phyloP scores from a whole-genome alignment of 2,797 vertebrate species.

The Anguilla anguilla region DNA sequence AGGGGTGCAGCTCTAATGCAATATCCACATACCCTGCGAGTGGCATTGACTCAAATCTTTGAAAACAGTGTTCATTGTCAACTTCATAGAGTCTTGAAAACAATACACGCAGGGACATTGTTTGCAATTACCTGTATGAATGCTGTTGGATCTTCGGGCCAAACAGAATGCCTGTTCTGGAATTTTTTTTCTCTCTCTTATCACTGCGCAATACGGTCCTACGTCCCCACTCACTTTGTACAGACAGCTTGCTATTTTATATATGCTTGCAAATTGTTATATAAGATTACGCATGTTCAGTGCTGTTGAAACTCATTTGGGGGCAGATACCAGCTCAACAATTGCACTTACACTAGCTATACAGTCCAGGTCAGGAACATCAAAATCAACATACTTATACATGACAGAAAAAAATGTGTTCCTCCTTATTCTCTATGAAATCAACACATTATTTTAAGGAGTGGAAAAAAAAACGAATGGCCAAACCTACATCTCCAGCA shows the following conservation, averaged over 20 bases:
- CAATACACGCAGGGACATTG: neutral
- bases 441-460: no score
- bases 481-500: no score
- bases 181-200: neutral
- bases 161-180: neutral
- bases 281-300: neutral
- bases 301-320: neutral
- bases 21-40: slow-evolving; percentile 32
- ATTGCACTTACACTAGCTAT: neutral
- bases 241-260: neutral
- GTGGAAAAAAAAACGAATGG: no score
- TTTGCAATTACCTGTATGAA: neutral
- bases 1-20: slow-evolving; percentile 69
- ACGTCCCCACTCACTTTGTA: neutral
- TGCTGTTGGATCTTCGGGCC: neutral
- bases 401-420: no score
- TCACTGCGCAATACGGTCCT: neutral
- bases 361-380: no score
- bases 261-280: neutral
- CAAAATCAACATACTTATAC: no score
- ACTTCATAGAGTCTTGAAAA: neutral
- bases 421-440: no score
- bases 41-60: neutral
- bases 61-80: neutral
- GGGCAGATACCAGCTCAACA: neutral